Conservation (phyloP, 1,140 invertebrate genomes). For the Colletes latitarsis region DNA sequence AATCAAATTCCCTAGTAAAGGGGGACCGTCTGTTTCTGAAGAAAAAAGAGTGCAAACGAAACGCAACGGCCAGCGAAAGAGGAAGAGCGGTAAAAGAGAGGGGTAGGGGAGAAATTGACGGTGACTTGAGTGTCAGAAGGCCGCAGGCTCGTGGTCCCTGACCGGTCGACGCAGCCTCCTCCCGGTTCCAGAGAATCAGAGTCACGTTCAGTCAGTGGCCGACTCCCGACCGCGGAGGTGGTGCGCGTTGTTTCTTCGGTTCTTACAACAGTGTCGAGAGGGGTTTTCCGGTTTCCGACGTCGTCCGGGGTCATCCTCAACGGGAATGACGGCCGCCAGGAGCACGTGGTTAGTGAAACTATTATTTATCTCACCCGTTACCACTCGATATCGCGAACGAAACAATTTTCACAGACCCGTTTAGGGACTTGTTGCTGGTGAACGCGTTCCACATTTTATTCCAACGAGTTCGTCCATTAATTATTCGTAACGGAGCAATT, state of each 20-base stretch:
- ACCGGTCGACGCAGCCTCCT: slow-evolving; percentile 71
- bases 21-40: slow-evolving; percentile 15
- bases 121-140: slow-evolving; percentile 66
- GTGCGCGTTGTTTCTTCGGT: slow-evolving; percentile 62
- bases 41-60: slow-evolving; percentile 5
- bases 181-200: slow-evolving; percentile 71
- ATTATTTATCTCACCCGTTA: neutral
- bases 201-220: slow-evolving; percentile 78
- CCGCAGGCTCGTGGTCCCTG: slow-evolving; percentile 73
- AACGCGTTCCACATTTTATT: too few relatives aligned
- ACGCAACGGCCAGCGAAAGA: slow-evolving; percentile 6
- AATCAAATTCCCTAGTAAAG: slow-evolving; percentile 2
- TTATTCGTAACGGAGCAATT: too few relatives aligned
- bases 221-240: slow-evolving; percentile 77
- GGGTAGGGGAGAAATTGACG: slow-evolving; percentile 51
- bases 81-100: neutral
- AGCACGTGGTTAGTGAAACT: slow-evolving; percentile 76
- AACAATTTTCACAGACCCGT: neutral
- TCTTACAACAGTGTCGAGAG: slow-evolving; percentile 42
- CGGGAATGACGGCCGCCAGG: slow-evolving; percentile 71
- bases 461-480: too few relatives aligned
- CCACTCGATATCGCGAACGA: neutral
- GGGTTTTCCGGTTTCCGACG: slow-evolving; percentile 45
- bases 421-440: too few relatives aligned
- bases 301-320: slow-evolving; percentile 53